A percentile compares a stretch with the other conserved stretches of the same genome.
Conservation (phyloP, 2,113 vertebrate species). For the Antigone vipio region DNA sequence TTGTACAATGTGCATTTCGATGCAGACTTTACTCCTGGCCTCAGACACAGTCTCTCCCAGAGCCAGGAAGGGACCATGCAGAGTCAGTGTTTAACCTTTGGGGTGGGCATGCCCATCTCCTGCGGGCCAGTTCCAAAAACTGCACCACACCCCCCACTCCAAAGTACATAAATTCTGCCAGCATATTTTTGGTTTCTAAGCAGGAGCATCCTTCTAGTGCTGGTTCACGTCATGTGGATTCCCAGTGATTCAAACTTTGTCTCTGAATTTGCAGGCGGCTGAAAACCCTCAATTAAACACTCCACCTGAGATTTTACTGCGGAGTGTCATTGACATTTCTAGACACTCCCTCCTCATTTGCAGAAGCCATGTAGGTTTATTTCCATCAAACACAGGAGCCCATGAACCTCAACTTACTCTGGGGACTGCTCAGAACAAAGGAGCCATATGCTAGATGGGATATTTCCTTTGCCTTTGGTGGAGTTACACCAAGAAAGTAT, state of each 20-base stretch:
- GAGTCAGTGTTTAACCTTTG: neutral
- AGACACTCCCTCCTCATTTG: constrained; percentile 33
- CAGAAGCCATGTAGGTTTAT: constrained; percentile 1
- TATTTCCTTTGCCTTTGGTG: neutral
- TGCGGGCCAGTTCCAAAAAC: neutral
- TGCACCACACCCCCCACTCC: neutral
- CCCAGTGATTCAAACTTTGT: neutral
- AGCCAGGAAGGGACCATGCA: neutral
- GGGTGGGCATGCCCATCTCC: neutral
- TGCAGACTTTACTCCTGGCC: neutral
- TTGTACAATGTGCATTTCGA: neutral
- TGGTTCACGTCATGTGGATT: neutral
- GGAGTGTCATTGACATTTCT: constrained; percentile 42
- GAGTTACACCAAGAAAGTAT: neutral
- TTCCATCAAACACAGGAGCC: neutral
- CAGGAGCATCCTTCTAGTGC: neutral
- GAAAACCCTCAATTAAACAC: constrained; percentile 48
- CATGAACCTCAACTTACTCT: neutral
- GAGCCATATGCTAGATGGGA: neutral
- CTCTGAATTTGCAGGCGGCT: neutral
- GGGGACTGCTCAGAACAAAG: neutral
- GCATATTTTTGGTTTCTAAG: neutral
- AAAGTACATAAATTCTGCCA: neutral
- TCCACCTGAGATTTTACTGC: constrained; percentile 17
- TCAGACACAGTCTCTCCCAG: neutral